phyloP scores from a whole-genome alignment of 2,888 invertebrate species.

The Hyalella azteca region DNA sequence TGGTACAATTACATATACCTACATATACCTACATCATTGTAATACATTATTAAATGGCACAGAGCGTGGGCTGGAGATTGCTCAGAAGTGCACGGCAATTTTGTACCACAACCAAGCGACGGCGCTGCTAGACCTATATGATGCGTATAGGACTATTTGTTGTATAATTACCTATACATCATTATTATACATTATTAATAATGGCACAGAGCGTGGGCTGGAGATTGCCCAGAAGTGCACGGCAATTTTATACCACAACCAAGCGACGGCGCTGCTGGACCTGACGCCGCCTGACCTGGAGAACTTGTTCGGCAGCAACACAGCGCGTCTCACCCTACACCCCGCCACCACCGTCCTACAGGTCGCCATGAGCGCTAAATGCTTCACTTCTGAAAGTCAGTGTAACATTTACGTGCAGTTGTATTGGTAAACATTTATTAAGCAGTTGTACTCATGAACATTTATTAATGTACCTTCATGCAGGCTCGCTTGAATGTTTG shows the following conservation, averaged over 20 bases:
- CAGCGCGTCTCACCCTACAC: conserved; percentile 73
- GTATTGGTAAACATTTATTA: no score
- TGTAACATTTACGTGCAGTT: no score
- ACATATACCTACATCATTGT: no score
- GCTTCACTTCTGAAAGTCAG: conserved; percentile 77
- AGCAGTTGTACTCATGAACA: no score
- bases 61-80: conserved; percentile 78
- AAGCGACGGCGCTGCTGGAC: conserved; percentile 67
- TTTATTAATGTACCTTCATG: no score
- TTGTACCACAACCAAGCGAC: conserved; percentile 67
- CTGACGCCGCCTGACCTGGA: conserved; percentile 74
- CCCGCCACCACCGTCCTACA: conserved; percentile 82
- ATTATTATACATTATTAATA: no score
- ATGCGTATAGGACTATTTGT: no score
- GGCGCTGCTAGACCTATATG: conserved; percentile 71
- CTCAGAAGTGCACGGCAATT: conserved; percentile 74
- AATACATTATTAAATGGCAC: no score
- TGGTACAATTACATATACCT: no score
- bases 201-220: conserved; percentile 81
- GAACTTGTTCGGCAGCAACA: conserved; percentile 75
- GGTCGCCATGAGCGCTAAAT: conserved; percentile 80
- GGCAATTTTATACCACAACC: conserved; percentile 69
- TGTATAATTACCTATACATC: no score
- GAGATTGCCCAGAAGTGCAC: conserved; percentile 74
- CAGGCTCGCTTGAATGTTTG: no score